Conservation (phyloP, 2,113 vertebrate genomes). For the Polypterus senegalus region DNA sequence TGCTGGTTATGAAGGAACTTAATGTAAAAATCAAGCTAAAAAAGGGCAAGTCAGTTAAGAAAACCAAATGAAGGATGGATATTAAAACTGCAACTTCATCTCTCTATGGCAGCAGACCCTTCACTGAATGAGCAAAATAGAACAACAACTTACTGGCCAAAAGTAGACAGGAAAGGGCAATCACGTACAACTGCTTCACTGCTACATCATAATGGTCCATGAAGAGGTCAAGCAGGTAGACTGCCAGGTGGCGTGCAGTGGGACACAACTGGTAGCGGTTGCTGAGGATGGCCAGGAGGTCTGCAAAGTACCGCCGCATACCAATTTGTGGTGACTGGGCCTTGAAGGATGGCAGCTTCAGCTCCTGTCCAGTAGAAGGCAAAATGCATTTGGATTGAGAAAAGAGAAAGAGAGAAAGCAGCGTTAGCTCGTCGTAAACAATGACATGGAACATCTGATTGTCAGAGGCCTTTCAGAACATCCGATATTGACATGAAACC, state of each 20-base stretch:
- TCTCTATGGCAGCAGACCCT: no score
- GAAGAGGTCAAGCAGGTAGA: constrained; percentile 81
- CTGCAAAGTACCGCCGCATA: constrained; percentile 73
- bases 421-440: no score
- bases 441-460: no score
- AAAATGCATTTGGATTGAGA: constrained; percentile 19
- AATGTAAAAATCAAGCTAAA: no score
- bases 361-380: constrained; percentile 47
- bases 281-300: constrained; percentile 68
- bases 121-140: no score
- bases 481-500: no score
- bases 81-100: not conserved
- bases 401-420: not conserved
- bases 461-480: no score
- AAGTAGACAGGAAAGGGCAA: constrained; percentile 72
- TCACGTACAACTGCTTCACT: constrained; percentile 65
- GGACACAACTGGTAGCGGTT: constrained; percentile 69
- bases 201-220: constrained; percentile 74
- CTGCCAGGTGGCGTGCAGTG: constrained; percentile 65
- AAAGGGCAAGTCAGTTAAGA: no score
- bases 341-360: constrained; percentile 66
- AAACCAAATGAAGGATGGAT: no score
- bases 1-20: no score
- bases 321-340: constrained; percentile 76
- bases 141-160: constrained; percentile 68